A percentile compares a stretch with the other conserved stretches of the same genome.
phyloP scores from a whole-genome alignment of 2,888 invertebrate species.

The Athetis lepigone region DNA sequence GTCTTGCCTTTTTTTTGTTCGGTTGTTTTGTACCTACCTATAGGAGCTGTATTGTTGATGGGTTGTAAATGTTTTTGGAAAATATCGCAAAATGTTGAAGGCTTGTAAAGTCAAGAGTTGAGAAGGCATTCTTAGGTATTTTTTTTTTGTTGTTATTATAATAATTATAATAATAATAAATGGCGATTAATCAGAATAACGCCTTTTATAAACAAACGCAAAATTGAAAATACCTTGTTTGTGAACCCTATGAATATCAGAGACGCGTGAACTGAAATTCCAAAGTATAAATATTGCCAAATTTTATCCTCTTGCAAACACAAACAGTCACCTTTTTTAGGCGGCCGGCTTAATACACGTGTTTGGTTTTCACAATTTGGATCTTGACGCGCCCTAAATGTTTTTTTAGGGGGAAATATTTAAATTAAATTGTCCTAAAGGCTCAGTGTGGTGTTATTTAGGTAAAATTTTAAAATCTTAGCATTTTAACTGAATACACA shows the following conservation, averaged over 20 bases:
- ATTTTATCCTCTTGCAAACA: constrained; percentile 36
- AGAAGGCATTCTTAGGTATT: no score
- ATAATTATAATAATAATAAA: no score
- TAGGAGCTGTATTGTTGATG: no score
- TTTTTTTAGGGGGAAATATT: not conserved
- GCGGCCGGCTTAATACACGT: constrained; percentile 26
- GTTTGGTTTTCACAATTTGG: constrained; percentile 33
- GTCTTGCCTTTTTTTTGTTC: constrained; percentile 3
- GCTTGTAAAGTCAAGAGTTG: no score
- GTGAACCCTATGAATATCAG: constrained; percentile 4
- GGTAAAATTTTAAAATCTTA: not conserved
- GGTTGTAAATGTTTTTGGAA: no score
- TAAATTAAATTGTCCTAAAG: not conserved
- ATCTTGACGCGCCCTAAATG: not conserved
- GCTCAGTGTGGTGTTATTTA: not conserved
- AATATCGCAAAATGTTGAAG: no score
- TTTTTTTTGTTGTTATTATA: no score
- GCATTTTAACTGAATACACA: constrained; percentile 4
- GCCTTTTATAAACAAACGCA: constrained; percentile 5
- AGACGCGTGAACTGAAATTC: constrained; percentile 31
- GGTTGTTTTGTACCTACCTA: not conserved
- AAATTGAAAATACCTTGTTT: not conserved
- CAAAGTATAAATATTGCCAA: constrained; percentile 53
- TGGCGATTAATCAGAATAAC: no score
- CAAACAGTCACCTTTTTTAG: constrained; percentile 23